phyloP scores from a whole-genome alignment of 2,113 vertebrate species.

The Calcarius ornatus region DNA sequence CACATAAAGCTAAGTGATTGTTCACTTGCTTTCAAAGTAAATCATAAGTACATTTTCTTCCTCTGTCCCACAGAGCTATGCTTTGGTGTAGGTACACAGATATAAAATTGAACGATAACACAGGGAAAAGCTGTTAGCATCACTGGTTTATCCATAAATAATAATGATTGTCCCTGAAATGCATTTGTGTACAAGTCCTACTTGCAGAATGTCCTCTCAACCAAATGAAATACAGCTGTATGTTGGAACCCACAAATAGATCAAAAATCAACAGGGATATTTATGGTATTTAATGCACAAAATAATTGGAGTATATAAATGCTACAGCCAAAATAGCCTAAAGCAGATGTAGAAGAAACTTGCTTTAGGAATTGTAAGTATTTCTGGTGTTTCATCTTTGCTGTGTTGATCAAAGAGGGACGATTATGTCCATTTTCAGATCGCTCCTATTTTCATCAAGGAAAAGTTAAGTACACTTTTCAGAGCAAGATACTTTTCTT shows the following conservation, averaged over 20 bases:
- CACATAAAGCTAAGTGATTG: background rate
- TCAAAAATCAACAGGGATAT: slow-evolving; percentile 37
- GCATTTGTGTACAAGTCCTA: background rate
- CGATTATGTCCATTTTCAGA: background rate
- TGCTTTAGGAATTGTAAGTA: slow-evolving; percentile 6
- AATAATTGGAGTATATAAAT: slow-evolving; percentile 22
- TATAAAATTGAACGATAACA: background rate
- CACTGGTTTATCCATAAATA: background rate
- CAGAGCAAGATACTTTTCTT: background rate
- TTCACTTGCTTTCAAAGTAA: background rate
- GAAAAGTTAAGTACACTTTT: background rate
- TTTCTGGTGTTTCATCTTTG: slow-evolving; percentile 1
- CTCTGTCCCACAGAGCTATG: background rate
- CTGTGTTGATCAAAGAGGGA: background rate
- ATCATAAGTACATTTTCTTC: background rate
- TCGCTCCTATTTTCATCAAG: background rate
- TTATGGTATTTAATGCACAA: slow-evolving; percentile 50
- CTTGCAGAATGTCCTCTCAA: background rate
- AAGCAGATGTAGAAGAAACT: slow-evolving; percentile 28
- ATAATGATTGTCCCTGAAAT: background rate
- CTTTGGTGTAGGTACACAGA: background rate
- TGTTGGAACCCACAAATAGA: slow-evolving; percentile 24
- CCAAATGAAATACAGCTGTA: slow-evolving; percentile 25
- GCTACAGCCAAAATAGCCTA: slow-evolving; percentile 43
- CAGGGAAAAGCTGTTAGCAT: background rate